Base-by-base conservation (phyloP, 2,888 invertebrate genomes). In the Oxyteleia sp. region DNA sequence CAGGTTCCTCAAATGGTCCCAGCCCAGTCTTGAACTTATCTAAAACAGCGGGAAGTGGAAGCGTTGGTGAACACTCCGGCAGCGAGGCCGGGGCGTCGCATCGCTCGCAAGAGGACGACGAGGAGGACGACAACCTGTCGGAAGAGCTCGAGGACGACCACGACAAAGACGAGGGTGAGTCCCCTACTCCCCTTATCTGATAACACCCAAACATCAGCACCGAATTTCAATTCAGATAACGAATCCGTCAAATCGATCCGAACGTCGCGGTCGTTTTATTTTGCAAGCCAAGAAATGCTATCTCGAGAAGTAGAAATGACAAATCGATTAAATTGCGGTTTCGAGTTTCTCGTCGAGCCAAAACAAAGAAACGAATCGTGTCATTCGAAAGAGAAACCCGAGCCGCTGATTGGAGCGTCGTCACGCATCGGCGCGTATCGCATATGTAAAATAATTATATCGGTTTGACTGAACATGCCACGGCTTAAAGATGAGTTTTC, bases 11-110 rank as follows among this genome's bases (percentile, higher is more conserved):
- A 85, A 97, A 96, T 90, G 97, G 97, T 69, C 97, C 97, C 94
- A 98, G 98, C 96, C 98, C 98, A 84, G 98, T 98, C 87, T 94
- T 98, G 90, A 98, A 98, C 94, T 95, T 98, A 78, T 98, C 98
- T 69, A 98, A 98, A 94, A 97, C 97, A 74, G 97, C 97, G 66
- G 96, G 94, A 91, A 96, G 96, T 83, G 97, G 97, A 86, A 97
- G 97, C 90, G 95, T 95, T 85, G 95, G 95, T 86, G 94, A 94
- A 66, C 94, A 94, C 89, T 95, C 95, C 84, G 95, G 95, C 86
- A 95, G 95, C 90, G 95, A 96, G 94, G 94, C 95, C 91, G 95
- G 96, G 93, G 94, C 94, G 93, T 96, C 94, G 93, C 96, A 94
- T 91, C 95, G 93, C 93, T 95, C 93, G 91, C 96, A 92, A 88